These are phyloP conservation scores for Gandaritis pyraliata DNA, from an alignment of 2,888 invertebrate species.

Conservation along the genomic window DNA sequence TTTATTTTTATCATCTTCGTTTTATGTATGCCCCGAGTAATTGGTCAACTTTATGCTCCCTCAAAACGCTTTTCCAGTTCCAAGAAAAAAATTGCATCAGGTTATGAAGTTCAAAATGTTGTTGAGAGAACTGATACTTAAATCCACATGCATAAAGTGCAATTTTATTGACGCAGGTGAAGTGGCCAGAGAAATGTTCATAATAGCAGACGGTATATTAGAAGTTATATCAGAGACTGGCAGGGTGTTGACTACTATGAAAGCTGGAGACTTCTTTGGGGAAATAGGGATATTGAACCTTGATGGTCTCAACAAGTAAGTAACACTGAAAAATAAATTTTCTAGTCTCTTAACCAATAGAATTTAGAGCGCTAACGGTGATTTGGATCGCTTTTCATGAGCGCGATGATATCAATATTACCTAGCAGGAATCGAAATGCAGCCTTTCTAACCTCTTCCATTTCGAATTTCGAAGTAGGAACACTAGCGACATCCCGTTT, in stretches of 20 bases:
- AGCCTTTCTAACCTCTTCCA: not conserved
- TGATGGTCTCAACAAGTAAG: conserved; percentile 97
- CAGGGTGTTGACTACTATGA: conserved; percentile 96
- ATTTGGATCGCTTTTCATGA: too few species aligned
- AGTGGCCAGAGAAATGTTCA: conserved; percentile 98
- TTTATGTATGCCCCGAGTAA: conserved; percentile 9
- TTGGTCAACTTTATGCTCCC: conserved; percentile 1
- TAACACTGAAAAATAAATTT: not conserved
- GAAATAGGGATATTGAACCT: conserved; percentile 98
- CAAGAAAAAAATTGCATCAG: not conserved
- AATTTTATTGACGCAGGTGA: conserved; percentile 78
- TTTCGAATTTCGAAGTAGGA: not conserved
- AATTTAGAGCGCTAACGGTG: too few species aligned
- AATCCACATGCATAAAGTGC: too few species aligned
- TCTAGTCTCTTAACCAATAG: too few species aligned
- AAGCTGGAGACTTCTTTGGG: conserved; percentile 98
- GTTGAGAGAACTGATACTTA: not conserved
- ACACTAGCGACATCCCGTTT: too few species aligned
- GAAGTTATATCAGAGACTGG: conserved; percentile 98
- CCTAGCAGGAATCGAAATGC: too few species aligned
- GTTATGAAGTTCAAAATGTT: too few species aligned
- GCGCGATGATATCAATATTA: too few species aligned
- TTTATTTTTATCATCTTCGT: conserved; percentile 15
- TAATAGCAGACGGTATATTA: conserved; percentile 98
- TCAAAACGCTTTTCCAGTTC: not conserved